phyloP scores from a whole-genome alignment of 2,888 invertebrate species.

The Drosophila anomelani region DNA sequence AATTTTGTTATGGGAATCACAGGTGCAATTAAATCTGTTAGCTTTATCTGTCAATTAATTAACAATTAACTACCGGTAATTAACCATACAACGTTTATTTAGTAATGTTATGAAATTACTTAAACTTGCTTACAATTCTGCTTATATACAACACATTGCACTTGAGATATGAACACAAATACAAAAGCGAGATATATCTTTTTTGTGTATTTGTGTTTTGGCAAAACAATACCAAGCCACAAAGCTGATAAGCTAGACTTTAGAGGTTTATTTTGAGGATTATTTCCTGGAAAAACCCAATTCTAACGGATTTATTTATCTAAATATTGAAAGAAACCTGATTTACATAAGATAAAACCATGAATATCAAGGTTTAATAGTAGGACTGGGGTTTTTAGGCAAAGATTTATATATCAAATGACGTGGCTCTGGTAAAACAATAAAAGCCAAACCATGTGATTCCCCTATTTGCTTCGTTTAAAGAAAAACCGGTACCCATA shows the following conservation, averaged over 20 bases:
- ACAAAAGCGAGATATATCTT: too few relatives aligned
- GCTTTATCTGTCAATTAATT: not conserved
- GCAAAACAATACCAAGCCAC: not conserved
- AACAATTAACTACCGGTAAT: not conserved
- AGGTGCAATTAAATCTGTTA: not conserved
- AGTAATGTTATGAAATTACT: not conserved
- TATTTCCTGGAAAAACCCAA: not conserved
- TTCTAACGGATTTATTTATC: not conserved
- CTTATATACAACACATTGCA: not conserved
- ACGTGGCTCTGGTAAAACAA: not conserved
- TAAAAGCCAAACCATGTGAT: constrained; percentile 5
- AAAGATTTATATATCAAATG: not conserved
- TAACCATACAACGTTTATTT: not conserved
- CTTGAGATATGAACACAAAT: not conserved
- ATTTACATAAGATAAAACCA: not conserved
- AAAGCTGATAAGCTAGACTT: not conserved
- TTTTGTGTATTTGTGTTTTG: not conserved
- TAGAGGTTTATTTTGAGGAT: not conserved
- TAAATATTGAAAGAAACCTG: not conserved
- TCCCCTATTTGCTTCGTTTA: not conserved
- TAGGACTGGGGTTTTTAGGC: not conserved
- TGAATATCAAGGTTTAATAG: not conserved
- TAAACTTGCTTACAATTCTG: not conserved
- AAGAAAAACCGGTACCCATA: not conserved
- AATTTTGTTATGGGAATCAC: constrained; percentile 2